Evolutionary conservation across 1,140 invertebrate species (phyloP).

Genomic region (Drosophila sucinea): DNA sequence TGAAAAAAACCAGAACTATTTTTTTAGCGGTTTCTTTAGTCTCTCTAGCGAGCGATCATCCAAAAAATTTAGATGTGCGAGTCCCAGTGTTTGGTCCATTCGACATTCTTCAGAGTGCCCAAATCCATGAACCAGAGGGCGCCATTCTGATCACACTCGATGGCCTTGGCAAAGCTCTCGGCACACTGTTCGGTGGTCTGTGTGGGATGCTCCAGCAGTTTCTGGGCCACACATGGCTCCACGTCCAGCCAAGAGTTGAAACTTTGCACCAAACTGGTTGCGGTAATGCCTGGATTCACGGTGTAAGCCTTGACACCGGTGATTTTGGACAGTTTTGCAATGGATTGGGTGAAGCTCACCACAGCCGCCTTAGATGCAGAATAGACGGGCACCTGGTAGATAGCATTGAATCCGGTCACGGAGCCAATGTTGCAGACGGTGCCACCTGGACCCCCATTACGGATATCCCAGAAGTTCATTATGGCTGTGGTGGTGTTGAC

Average conservation of each 20-base stretch:
- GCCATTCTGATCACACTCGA: conserved; percentile 69
- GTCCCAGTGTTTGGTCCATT: conserved; percentile 69
- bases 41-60: not conserved
- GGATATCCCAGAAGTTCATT: conserved; percentile 84
- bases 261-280: conserved; percentile 57
- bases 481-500: conserved; percentile 76
- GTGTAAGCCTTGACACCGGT: conserved; percentile 67
- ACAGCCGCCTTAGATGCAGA: conserved; percentile 84
- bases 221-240: conserved; percentile 61
- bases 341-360: conserved; percentile 83
- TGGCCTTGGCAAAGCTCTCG: conserved; percentile 70
- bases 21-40: too few species aligned
- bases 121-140: conserved; percentile 70
- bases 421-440: conserved; percentile 87
- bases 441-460: conserved; percentile 86
- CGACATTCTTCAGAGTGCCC: conserved; percentile 53
- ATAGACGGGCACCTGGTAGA: conserved; percentile 83
- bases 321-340: conserved; percentile 64
- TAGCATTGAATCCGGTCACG: conserved; percentile 84
- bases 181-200: conserved; percentile 50
- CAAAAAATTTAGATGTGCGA: conserved; percentile 54
- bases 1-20: conserved; percentile 16
- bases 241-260: conserved; percentile 74
- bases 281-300: conserved; percentile 69
- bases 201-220: conserved; percentile 55